phyloP scores from a whole-genome alignment of 1,140 invertebrate species.

The Trigoniulus corallinus region DNA sequence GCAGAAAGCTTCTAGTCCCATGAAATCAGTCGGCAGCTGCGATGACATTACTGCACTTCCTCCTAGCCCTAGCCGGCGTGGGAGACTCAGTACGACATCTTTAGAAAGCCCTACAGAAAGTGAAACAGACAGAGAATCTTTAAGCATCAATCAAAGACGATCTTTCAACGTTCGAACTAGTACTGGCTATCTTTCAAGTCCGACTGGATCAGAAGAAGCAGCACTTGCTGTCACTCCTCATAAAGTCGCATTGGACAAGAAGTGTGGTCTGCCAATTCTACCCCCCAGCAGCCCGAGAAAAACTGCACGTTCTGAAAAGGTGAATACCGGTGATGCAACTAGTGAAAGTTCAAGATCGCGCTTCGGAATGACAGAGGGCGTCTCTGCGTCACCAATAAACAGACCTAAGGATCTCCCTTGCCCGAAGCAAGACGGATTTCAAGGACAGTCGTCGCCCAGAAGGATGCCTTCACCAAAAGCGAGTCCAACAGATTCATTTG shows the following conservation, averaged over 20 bases:
- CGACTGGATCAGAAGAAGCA: too few relatives aligned
- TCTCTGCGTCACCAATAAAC: too few relatives aligned
- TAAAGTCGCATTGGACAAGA: too few relatives aligned
- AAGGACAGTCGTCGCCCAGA: neutral
- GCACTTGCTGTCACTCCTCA: too few relatives aligned
- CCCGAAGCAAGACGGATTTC: too few relatives aligned
- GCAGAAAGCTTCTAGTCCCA: conserved; percentile 17
- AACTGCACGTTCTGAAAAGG: too few relatives aligned
- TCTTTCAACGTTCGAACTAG: neutral
- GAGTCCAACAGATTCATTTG: neutral
- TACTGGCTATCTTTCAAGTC: neutral
- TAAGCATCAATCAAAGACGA: neutral
- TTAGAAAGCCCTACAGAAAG: neutral
- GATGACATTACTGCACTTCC: conserved; percentile 7
- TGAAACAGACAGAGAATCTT: neutral
- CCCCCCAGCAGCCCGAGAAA: too few relatives aligned
- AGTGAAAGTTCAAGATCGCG: too few relatives aligned
- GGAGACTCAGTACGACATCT: neutral
- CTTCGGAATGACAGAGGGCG: too few relatives aligned
- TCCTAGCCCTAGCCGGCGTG: conserved; percentile 10
- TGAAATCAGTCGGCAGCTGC: conserved; percentile 7
- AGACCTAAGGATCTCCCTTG: too few relatives aligned
- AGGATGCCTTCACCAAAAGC: neutral
- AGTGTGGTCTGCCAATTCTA: too few relatives aligned
- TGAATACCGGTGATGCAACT: too few relatives aligned